Evolutionary conservation across 2,888 invertebrate species (phyloP).

Genomic region (Epicampocera succincta): DNA sequence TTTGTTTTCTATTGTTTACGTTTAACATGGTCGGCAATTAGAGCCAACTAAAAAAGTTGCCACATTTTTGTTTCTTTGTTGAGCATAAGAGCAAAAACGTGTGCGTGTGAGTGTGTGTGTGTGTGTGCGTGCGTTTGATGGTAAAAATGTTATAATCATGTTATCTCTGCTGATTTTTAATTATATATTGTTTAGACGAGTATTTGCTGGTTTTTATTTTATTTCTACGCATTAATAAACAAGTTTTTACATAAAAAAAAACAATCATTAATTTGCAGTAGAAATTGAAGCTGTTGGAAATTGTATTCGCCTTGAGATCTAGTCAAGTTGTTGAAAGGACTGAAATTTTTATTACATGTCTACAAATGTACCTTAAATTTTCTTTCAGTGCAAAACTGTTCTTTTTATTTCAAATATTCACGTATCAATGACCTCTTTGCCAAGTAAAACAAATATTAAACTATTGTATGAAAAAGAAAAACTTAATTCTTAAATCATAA

Average conservation of each 20-base stretch:
- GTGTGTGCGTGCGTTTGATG: neutral
- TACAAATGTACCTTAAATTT: neutral
- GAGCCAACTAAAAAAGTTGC: slow-evolving; percentile 25
- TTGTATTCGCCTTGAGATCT: too few relatives aligned
- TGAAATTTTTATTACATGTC: neutral
- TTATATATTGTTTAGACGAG: neutral
- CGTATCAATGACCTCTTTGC: slow-evolving; percentile 24
- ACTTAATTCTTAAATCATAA: slow-evolving; percentile 20
- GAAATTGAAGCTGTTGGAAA: too few relatives aligned
- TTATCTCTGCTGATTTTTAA: slow-evolving; percentile 14
- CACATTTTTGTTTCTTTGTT: slow-evolving; percentile 35
- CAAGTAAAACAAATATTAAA: neutral
- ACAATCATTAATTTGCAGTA: too few relatives aligned
- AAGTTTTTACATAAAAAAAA: slow-evolving; percentile 2
- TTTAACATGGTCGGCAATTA: slow-evolving; percentile 27
- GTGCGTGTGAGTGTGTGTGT: neutral
- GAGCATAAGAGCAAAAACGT: neutral
- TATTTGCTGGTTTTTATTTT: neutral
- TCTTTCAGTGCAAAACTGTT: neutral
- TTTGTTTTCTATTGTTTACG: slow-evolving; percentile 19
- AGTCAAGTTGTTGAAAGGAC: too few relatives aligned
- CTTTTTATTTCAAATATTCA: too few relatives aligned
- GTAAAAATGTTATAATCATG: slow-evolving; percentile 2
- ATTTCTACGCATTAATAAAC: slow-evolving; percentile 1
- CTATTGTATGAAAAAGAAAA: neutral